phyloP scores from a whole-genome alignment of 2,888 invertebrate genomes.

The Drosophila melanosoma region DNA sequence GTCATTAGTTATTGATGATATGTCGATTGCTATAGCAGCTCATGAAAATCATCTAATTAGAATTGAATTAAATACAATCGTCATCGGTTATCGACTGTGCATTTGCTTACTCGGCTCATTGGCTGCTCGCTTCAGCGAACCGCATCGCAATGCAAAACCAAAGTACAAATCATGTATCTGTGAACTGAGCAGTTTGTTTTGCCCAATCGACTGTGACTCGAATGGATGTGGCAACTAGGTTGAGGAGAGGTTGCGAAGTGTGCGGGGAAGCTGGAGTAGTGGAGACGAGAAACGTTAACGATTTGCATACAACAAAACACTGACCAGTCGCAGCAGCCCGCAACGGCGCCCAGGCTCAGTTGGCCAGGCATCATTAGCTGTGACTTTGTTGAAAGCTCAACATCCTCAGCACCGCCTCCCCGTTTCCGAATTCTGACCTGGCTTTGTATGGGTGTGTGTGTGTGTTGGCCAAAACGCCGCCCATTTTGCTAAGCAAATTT shows the following conservation, averaged over 20 bases:
- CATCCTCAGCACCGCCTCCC: neutral
- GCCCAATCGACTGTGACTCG: conserved; percentile 76
- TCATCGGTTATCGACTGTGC: conserved; percentile 52
- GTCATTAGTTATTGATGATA: conserved; percentile 1
- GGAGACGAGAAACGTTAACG: conserved; percentile 12
- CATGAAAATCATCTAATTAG: neutral
- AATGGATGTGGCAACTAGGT: neutral
- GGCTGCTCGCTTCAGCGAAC: conserved; percentile 60
- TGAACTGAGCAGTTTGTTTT: conserved; percentile 59
- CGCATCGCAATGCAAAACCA: conserved; percentile 42
- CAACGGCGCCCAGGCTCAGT: conserved; percentile 20
- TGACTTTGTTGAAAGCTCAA: conserved; percentile 42
- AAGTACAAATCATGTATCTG: conserved; percentile 58
- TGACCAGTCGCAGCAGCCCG: conserved; percentile 41
- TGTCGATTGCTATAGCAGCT: neutral
- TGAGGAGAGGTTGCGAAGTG: neutral
- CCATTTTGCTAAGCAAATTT: conserved; percentile 81
- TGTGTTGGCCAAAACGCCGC: conserved; percentile 65
- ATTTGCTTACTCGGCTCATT: conserved; percentile 63
- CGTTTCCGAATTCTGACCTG: neutral
- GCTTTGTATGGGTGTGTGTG: conserved; percentile 16
- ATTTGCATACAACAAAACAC: conserved; percentile 66
- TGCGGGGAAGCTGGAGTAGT: neutral
- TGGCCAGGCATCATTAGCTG: conserved; percentile 63
- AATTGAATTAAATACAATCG: conserved; percentile 14